Conservation (phyloP, 2,888 invertebrate genomes). For the Ormyrus pomaceus region DNA sequence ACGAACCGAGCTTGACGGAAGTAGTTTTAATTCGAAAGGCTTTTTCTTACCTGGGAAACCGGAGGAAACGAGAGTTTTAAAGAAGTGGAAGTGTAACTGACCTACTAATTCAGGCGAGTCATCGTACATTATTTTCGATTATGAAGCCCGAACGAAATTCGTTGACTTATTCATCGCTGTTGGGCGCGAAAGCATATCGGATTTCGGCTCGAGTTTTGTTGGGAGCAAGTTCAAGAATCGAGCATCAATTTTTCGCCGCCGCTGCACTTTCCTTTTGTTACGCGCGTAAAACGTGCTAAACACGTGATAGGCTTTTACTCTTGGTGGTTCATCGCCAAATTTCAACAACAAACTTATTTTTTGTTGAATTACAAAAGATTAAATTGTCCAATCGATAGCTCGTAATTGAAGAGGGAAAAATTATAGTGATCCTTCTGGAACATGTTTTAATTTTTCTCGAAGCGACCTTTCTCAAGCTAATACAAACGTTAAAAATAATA, state of each 20-base stretch:
- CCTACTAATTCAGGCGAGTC: slow-evolving; percentile 36
- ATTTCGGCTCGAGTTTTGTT: slow-evolving; percentile 22
- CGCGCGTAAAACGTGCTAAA: background rate
- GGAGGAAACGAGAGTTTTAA: background rate
- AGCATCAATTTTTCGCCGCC: background rate
- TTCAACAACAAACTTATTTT: background rate
- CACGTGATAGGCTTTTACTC: background rate
- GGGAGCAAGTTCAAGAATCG: slow-evolving; percentile 32
- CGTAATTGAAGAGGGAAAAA: too few relatives aligned
- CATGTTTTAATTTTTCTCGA: too few relatives aligned
- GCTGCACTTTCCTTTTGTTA: slow-evolving; percentile 3
- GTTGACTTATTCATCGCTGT: slow-evolving; percentile 4
- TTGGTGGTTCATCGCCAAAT: background rate
- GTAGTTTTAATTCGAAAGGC: background rate
- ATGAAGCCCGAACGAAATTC: slow-evolving; percentile 2
- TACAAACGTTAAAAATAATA: too few relatives aligned
- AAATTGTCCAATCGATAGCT: too few relatives aligned
- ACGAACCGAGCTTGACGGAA: background rate
- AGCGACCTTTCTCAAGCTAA: too few relatives aligned
- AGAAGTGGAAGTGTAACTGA: background rate
- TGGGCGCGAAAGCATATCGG: slow-evolving; percentile 5
- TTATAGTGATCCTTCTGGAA: too few relatives aligned
- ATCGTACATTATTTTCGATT: slow-evolving; percentile 24
- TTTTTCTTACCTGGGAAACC: background rate
- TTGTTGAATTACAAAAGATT: too few relatives aligned